These are phyloP conservation scores for Lampris incognitus DNA, from an alignment of 2,113 vertebrate genomes.

Conservation along the genomic window DNA sequence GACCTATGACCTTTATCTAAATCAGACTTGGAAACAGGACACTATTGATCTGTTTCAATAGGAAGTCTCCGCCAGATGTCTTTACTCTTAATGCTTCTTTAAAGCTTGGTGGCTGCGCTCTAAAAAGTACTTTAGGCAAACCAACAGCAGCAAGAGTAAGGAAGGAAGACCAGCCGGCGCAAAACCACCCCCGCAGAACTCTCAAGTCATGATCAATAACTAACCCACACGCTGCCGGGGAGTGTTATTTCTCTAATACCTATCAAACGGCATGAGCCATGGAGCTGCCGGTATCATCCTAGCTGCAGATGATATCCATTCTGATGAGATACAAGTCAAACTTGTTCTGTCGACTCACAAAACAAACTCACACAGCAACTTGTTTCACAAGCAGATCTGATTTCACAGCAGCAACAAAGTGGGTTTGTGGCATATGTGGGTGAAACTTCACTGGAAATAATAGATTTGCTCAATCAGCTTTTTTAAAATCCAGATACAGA, in stretches of 20 bases:
- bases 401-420: slow-evolving; percentile 3
- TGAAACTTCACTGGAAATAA: too few species aligned
- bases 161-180: slow-evolving; percentile 15
- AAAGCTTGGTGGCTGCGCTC: too few species aligned
- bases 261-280: slow-evolving; percentile 37
- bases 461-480: too few species aligned
- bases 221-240: slow-evolving; percentile 38
- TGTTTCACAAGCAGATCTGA: not conserved
- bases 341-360: slow-evolving; percentile 22
- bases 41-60: too few species aligned
- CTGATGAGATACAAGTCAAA: slow-evolving; percentile 31
- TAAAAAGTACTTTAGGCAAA: too few species aligned
- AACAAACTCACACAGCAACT: slow-evolving; percentile 2
- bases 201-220: slow-evolving; percentile 55
- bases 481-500: too few species aligned
- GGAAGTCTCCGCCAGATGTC: too few species aligned
- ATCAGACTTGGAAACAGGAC: too few species aligned
- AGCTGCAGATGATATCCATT: slow-evolving; percentile 24
- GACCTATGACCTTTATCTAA: too few species aligned
- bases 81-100: too few species aligned
- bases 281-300: slow-evolving; percentile 17
- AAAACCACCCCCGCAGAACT: slow-evolving; percentile 22
- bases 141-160: too few species aligned
- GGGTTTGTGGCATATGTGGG: not conserved
- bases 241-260: slow-evolving; percentile 32